A percentile compares a stretch with the other conserved stretches of the same genome.
These are phyloP conservation scores for Hyperoplus immaculatus DNA, from an alignment of 2,797 vertebrate genomes.

Conservation along the genomic window DNA sequence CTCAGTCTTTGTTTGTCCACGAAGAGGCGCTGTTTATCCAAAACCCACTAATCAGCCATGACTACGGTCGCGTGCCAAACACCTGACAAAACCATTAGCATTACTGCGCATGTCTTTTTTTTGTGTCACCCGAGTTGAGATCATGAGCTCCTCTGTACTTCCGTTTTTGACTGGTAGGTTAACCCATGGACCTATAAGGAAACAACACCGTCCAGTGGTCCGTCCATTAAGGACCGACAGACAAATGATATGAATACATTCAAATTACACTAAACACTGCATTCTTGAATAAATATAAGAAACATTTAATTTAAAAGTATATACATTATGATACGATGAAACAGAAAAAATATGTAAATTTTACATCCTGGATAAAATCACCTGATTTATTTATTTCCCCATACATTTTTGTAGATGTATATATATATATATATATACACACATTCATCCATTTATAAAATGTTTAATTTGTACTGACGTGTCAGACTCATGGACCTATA, in stretches of 20 bases:
- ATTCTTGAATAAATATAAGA: not conserved
- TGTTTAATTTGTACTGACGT: not conserved
- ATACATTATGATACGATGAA: too few relatives aligned
- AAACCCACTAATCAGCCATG: not conserved
- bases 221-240: too few relatives aligned
- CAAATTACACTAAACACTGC: not conserved
- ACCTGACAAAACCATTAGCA: accelerated
- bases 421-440: not conserved
- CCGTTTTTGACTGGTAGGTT: not conserved
- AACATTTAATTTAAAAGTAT: too few relatives aligned
- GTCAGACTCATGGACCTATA: too few relatives aligned
- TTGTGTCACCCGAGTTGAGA: conserved; percentile 6
- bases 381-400: not conserved
- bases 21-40: conserved; percentile 67
- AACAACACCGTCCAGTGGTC: too few relatives aligned
- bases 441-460: not conserved
- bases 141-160: accelerated
- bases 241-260: too few relatives aligned
- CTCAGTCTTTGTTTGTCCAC: conserved; percentile 33
- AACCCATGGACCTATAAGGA: too few relatives aligned
- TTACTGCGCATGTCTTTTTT: conserved; percentile 48
- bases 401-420: not conserved
- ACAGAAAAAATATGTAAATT: not conserved
- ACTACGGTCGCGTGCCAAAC: not conserved
- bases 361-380: not conserved